Conservation (phyloP, 2,113 vertebrate genomes). For the Mesocricetus auratus region DNA sequence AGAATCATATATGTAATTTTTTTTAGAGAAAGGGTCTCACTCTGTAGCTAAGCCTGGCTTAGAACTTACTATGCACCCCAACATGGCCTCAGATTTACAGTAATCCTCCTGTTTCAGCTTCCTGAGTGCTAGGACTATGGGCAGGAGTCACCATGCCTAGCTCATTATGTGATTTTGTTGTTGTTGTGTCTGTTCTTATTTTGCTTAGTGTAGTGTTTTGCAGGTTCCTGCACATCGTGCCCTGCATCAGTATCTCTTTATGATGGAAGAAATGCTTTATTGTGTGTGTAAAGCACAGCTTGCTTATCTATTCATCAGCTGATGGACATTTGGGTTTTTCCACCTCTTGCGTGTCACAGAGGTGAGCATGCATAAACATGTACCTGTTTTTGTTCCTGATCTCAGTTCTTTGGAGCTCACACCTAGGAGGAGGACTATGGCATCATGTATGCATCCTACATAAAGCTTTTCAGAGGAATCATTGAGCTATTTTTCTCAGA, state of each 20-base stretch:
- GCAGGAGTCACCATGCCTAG: not conserved
- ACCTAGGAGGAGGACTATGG: not conserved
- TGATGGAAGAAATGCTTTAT: not conserved
- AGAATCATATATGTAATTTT: not conserved
- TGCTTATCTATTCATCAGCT: not conserved
- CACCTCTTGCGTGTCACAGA: not conserved
- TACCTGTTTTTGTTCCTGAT: not conserved
- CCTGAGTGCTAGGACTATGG: not conserved
- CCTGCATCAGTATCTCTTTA: not conserved
- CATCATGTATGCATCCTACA: fast-evolving
- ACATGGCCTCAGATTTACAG: not conserved
- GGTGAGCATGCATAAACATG: fast-evolving
- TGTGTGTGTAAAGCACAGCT: not conserved
- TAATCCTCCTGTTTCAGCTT: not conserved
- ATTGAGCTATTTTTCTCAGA: not conserved
- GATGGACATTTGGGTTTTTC: not conserved
- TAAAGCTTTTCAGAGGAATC: not conserved
- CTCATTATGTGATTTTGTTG: not conserved
- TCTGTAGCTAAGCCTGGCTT: not conserved
- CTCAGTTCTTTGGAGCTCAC: not conserved
- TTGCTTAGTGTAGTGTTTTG: not conserved
- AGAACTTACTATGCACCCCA: not conserved
- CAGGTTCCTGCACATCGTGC: not conserved
- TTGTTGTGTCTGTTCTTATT: not conserved
- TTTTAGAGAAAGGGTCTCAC: not conserved